Evolutionary conservation across 2,888 invertebrate genomes (phyloP).

Genomic region (Deilephila porcellus): DNA sequence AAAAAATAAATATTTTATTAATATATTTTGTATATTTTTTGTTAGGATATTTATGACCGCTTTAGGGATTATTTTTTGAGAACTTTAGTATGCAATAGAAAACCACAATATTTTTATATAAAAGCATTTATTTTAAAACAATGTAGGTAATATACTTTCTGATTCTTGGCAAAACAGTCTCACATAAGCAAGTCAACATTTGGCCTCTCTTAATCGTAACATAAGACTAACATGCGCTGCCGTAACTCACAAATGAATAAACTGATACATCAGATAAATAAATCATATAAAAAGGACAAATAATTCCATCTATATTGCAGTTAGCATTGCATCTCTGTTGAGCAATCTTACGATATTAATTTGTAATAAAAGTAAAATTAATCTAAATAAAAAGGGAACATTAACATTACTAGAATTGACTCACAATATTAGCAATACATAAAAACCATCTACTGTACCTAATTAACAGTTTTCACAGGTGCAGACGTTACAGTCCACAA

Average conservation of each 20-base stretch:
- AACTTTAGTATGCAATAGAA: conserved; percentile 31
- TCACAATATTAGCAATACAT: conserved; percentile 80
- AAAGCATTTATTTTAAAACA: conserved; percentile 86
- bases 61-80: neutral
- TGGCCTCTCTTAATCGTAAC: conserved; percentile 84
- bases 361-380: conserved; percentile 76
- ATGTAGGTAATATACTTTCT: conserved; percentile 85
- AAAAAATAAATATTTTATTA: neutral
- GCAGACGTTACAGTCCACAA: conserved; percentile 79
- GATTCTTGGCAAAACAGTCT: conserved; percentile 86
- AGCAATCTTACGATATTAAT: conserved; percentile 79
- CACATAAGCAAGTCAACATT: conserved; percentile 85
- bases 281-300: conserved; percentile 75
- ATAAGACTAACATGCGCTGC: conserved; percentile 84
- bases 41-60: neutral
- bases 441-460: conserved; percentile 70
- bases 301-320: conserved; percentile 77
- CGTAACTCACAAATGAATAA: conserved; percentile 81
- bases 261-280: conserved; percentile 80
- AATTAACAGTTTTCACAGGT: conserved; percentile 68
- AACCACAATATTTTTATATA: conserved; percentile 67
- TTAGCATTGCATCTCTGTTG: conserved; percentile 82
- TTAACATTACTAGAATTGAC: conserved; percentile 83
- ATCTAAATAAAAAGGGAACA: conserved; percentile 80
- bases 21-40: neutral